Base-by-base conservation (phyloP, 2,797 vertebrate genomes). In the Lutra lutra region DNA sequence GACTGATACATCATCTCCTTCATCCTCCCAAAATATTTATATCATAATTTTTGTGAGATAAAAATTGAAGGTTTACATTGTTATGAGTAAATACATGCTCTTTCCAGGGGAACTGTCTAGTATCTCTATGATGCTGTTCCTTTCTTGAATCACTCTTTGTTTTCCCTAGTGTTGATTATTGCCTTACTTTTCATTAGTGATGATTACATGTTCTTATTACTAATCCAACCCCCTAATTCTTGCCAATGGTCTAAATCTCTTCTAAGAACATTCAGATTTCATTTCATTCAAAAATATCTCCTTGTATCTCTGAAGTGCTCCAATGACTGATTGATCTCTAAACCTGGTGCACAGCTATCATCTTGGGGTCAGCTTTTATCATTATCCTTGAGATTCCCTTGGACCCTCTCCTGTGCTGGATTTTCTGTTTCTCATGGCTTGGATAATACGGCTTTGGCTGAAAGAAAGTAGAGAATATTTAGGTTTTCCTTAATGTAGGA, bases 121-220 rank as follows among this genome's bases (percentile, higher is more conserved):
- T 23, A 29, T 79, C 27, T 89, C 38, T 56, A 0, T 75, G 77
- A 66, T 84, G 40, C 60, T 60, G 23, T 80, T 82, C 14, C 38
- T 96, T 87, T 72, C 23, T 40, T 72, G 72, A 86, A 23, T 78
- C 48, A 77, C 17, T 58, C 58, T 84, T 90, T 73, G n/a, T 97
- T 89, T 87, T 92, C 38, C 68, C 32, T 86, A 68, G 56, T 78
- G 29, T 83, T 95, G 72, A 77, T 87, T 60, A 64, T 87, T 73
- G 60, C 27, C n/a, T 94, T 85, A 27, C 54, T 78, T 91, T 88
- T 90, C 48, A 86, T 58, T 96, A 90, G 51, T n/a, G 66, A 88
- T 66, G 35, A 75, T 66, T 86, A 40, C 25, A 48, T 38, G 32
- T 82, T 78, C 54, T 94, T 78, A 84, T 23, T 93, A n/a, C 9